Conservation (phyloP, 2,113 vertebrate genomes). For the Hucho hucho region DNA sequence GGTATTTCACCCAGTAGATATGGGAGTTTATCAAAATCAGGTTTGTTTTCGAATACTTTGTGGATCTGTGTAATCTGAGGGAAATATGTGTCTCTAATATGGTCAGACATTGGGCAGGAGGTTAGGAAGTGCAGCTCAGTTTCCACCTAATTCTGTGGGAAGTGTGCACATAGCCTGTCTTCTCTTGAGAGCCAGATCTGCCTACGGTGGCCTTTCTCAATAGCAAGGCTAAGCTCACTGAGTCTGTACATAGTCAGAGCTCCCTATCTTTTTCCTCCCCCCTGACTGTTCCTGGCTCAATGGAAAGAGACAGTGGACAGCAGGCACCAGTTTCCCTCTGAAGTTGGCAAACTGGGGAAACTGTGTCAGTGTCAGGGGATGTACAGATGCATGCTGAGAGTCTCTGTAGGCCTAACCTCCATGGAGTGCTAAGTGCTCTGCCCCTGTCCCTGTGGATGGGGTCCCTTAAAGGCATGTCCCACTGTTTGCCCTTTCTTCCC, state of each 20-base stretch:
- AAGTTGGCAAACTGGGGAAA: constrained; percentile 38
- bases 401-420: constrained; percentile 35
- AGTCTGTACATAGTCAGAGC: neutral
- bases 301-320: constrained; percentile 10
- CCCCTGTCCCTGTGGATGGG: constrained; percentile 32
- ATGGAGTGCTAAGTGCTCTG: constrained; percentile 48
- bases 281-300: neutral
- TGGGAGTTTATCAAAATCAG: no score
- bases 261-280: neutral
- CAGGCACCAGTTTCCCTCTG: constrained; percentile 24
- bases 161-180: no score
- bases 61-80: no score
- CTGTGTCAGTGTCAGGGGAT: constrained; percentile 46
- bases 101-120: no score
- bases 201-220: no score
- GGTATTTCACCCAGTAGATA: no score
- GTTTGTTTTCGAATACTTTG: no score
- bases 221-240: neutral
- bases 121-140: no score
- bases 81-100: no score
- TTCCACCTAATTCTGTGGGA: no score
- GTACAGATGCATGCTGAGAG: constrained; percentile 59
- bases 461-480: constrained; percentile 37
- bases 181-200: no score
- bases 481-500: constrained; percentile 65